phyloP scores from a whole-genome alignment of 2,797 vertebrate species.

The Characodon lateralis region DNA sequence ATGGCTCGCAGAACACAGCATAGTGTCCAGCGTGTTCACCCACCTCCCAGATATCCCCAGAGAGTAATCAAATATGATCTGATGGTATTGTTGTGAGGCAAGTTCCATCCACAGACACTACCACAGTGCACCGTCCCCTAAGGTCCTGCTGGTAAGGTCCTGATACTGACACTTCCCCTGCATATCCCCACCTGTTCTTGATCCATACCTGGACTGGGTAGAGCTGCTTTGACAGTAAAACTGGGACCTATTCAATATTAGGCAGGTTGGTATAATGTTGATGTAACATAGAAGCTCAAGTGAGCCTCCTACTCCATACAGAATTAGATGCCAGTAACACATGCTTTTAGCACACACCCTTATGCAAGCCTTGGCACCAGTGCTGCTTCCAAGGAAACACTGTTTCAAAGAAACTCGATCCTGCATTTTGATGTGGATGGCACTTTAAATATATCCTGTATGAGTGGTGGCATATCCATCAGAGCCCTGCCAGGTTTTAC shows the following conservation, averaged over 20 bases:
- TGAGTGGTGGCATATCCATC: slow-evolving; percentile 31
- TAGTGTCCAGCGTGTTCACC: background rate
- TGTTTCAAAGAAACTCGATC: slow-evolving; percentile 51
- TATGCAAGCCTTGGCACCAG: slow-evolving; percentile 26
- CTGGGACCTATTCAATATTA: background rate
- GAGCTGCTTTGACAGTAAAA: background rate
- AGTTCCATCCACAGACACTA: background rate
- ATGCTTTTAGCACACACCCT: slow-evolving; percentile 33
- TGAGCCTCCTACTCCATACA: slow-evolving; percentile 28
- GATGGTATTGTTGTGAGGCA: background rate
- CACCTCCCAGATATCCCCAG: background rate
- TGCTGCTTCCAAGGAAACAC: slow-evolving; percentile 33
- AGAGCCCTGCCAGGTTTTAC: slow-evolving; percentile 9
- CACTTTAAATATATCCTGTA: slow-evolving; percentile 51
- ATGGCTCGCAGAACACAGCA: background rate
- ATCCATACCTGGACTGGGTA: background rate
- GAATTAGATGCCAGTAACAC: slow-evolving; percentile 32
- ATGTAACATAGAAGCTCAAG: slow-evolving; percentile 20
- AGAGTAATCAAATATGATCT: background rate
- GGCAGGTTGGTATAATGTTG: slow-evolving; percentile 2
- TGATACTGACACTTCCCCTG: background rate
- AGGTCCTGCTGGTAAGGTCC: background rate
- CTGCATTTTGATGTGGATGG: slow-evolving; percentile 49
- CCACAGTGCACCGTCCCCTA: background rate
- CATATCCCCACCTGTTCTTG: background rate